A percentile compares a stretch with the other conserved stretches of the same genome.
phyloP scores from a whole-genome alignment of 2,888 invertebrate species.

The Dendrolimus pini region DNA sequence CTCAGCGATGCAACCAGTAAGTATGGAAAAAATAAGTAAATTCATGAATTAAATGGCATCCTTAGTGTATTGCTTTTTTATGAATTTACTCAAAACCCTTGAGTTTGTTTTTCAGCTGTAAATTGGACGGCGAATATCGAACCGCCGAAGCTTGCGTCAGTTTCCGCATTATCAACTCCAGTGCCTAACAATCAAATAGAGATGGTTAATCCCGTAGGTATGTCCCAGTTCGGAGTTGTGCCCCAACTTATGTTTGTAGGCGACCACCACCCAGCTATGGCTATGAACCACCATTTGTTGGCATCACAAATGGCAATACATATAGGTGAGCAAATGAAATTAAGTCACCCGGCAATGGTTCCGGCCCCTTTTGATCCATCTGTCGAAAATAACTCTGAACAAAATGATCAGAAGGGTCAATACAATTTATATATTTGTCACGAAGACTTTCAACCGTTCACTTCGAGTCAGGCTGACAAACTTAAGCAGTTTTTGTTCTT shows the following conservation, averaged over 20 bases:
- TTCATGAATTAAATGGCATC: background rate
- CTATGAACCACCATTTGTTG: background rate
- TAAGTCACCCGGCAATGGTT: background rate
- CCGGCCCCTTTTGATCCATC: background rate
- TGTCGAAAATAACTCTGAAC: background rate
- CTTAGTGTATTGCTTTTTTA: background rate
- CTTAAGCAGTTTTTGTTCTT: constrained; percentile 45
- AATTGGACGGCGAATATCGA: constrained; percentile 32
- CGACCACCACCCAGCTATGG: background rate
- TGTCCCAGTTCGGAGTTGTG: background rate
- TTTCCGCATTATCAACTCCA: background rate
- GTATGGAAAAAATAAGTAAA: constrained; percentile 12
- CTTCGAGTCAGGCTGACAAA: constrained; percentile 31
- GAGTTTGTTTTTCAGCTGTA: constrained; percentile 28
- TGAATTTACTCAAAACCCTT: constrained; percentile 8
- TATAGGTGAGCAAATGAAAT: background rate
- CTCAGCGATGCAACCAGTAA: constrained; percentile 20
- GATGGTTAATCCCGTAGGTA: background rate
- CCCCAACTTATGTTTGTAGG: background rate
- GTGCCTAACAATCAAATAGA: background rate
- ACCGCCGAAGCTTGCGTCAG: constrained; percentile 18
- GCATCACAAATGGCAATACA: background rate
- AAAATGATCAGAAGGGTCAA: constrained; percentile 14
- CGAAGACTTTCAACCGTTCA: constrained; percentile 50
- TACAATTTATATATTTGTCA: constrained; percentile 51